Conservation (phyloP, 2,113 vertebrate species). For the Marmota flaviventris region DNA sequence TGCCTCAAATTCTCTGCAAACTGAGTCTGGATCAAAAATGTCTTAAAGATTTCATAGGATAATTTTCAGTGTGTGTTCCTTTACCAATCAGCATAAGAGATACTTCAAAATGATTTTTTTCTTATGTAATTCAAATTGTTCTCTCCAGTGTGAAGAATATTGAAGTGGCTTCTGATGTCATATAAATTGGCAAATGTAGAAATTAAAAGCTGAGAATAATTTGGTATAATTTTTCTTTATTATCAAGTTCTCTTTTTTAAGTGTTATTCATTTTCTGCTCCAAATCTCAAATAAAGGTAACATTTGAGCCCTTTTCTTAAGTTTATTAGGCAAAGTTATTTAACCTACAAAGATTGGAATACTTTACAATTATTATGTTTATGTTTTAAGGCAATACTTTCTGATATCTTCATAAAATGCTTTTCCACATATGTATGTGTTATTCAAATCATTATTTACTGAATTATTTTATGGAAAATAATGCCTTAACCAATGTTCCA, state of each 20-base stretch:
- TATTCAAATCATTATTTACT: conserved; percentile 54
- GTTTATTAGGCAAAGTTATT: conserved; percentile 2
- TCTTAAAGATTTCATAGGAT: conserved; percentile 76
- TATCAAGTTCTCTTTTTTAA: conserved; percentile 26
- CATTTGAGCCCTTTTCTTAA: not conserved
- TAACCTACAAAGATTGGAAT: not conserved
- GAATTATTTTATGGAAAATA: not conserved
- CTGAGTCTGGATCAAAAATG: conserved; percentile 81
- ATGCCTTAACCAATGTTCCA: not conserved
- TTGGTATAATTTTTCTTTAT: not conserved
- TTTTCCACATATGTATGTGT: not conserved
- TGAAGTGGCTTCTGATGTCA: conserved; percentile 59
- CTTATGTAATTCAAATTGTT: conserved; percentile 69
- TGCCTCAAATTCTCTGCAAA: conserved; percentile 76
- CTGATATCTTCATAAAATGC: conserved; percentile 48
- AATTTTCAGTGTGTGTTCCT: conserved; percentile 49
- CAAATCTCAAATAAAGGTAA: conserved; percentile 43
- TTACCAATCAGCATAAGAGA: conserved; percentile 72
- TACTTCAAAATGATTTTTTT: conserved; percentile 70
- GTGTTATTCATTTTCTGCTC: not conserved
- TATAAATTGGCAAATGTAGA: conserved; percentile 67
- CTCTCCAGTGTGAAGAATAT: conserved; percentile 55
- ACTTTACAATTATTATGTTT: conserved; percentile 37
- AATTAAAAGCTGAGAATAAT: conserved; percentile 62
- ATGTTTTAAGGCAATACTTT: conserved; percentile 7